These are phyloP conservation scores for Calameuta filiformis DNA, from an alignment of 2,888 invertebrate genomes.

Conservation along the genomic window DNA sequence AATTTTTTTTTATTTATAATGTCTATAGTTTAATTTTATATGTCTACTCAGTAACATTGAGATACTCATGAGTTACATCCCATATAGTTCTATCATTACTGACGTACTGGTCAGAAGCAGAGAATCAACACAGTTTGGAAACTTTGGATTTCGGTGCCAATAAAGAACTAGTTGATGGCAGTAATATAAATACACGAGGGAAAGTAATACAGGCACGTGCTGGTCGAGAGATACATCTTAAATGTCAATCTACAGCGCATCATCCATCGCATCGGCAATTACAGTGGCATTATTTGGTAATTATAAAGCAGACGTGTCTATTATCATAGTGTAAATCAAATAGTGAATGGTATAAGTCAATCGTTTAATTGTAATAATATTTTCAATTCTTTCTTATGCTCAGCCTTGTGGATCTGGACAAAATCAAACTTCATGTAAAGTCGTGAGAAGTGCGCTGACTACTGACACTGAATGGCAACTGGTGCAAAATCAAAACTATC, in stretches of 20 bases:
- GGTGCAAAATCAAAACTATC: conserved; percentile 17
- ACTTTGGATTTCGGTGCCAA: conserved; percentile 7
- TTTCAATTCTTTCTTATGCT: not conserved
- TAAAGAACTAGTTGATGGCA: conserved; percentile 8
- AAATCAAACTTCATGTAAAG: conserved; percentile 14
- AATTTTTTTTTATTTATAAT: not conserved
- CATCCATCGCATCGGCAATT: conserved; percentile 14
- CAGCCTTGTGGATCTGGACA: conserved; percentile 18
- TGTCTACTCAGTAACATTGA: not conserved
- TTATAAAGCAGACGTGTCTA: not conserved
- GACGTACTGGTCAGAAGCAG: conserved; percentile 22
- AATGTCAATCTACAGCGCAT: conserved; percentile 15
- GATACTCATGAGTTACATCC: not conserved
- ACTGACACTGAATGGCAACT: conserved; percentile 21
- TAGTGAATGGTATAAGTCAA: not conserved
- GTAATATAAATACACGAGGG: conserved; percentile 14
- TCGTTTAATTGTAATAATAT: not conserved
- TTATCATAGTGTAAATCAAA: not conserved
- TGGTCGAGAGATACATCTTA: conserved; percentile 15
- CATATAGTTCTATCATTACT: conserved; percentile 14
- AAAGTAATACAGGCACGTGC: conserved; percentile 14
- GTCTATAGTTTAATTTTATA: not conserved
- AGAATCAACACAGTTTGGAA: conserved; percentile 12
- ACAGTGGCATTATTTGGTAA: conserved; percentile 22
- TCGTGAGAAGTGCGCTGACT: conserved; percentile 15